phyloP scores from a whole-genome alignment of 2,113 vertebrate species.

The Enhydra lutris region DNA sequence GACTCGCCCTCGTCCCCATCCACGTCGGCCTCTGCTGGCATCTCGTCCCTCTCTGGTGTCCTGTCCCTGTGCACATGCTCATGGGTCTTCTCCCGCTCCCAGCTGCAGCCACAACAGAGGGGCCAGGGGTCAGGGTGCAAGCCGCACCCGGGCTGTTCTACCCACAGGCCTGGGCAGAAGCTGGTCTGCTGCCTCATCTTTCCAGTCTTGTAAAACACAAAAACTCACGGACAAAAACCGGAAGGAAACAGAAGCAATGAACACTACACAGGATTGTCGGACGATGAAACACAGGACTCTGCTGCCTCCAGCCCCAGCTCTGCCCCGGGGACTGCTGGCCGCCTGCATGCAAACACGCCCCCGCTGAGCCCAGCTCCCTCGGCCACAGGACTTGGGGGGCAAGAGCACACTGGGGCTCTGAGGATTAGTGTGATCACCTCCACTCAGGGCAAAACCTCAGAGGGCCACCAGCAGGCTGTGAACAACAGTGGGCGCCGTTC shows the following conservation, averaged over 20 bases:
- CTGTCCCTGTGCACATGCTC: background rate
- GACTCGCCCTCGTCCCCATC: slow-evolving; percentile 30
- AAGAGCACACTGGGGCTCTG: no score
- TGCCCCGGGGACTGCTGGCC: background rate
- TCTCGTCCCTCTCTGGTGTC: background rate
- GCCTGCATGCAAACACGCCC: accelerated
- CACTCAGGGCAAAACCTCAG: background rate
- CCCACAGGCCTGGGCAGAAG: background rate
- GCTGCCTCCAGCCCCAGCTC: background rate
- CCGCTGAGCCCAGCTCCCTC: background rate
- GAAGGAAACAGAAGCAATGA: background rate
- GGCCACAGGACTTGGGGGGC: background rate
- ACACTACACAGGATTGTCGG: accelerated
- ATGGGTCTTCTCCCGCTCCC: slow-evolving; percentile 77
- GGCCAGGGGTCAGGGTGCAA: background rate
- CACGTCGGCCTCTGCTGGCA: background rate
- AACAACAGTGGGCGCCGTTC: accelerated
- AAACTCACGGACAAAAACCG: no score
- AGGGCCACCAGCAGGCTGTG: accelerated
- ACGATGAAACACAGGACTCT: accelerated
- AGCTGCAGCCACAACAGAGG: slow-evolving; percentile 65
- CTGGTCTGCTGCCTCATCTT: no score
- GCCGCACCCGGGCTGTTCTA: accelerated
- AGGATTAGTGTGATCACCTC: accelerated
- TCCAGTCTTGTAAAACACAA: background rate